Evolutionary conservation across 2,888 invertebrate genomes (phyloP), one percentile per base, ranked within the genome.

Genomic region (Agrotis exclamationis): DNA sequence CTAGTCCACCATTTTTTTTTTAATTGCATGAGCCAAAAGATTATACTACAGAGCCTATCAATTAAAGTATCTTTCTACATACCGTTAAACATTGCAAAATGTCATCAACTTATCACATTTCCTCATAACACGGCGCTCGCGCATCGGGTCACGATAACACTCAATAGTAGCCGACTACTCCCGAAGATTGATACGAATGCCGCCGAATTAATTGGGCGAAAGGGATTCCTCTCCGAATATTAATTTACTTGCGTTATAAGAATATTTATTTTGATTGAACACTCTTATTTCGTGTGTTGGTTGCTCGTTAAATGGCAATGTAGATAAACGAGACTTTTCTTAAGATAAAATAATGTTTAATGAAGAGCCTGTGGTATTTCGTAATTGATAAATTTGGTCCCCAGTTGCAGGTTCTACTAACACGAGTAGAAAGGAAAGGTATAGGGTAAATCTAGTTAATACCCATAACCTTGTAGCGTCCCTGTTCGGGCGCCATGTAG

Each of bases 251-350:
- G 68, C 44, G 63, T 76, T 81, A 65, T 56, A 72, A 82, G 71
- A 56, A 65, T 70, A 69, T 70, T 72, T 67, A 79, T 80, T 80
- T 84, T 87, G 80, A 85, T 82, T 77, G 85, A 85, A 80, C 64
- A 71, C 64, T 72, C 62, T 82, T 76, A 54, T 80, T 69, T 74
- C 68, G 72, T 69, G 67, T 81, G 74, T 84, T 73, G 76, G 73
- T 72, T 48, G 70, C 70, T 74, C 56, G 75, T 80, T 78, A 73
- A 81, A 64, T 24, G 60, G 39, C 50, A 39, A 71, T 48, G 56
- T 67, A 76, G 74, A 83, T 79, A 70, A 76, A 79, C 44, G 67
- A 66, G 54, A 59, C 59, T 58, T 74, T 74, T 45, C 56, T 44
- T 33, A 58, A 39, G 22, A 74, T 63, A 64, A 58, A n/a, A n/a